phyloP scores from a whole-genome alignment of 2,113 vertebrate species.

The Notarius lentiginosus region DNA sequence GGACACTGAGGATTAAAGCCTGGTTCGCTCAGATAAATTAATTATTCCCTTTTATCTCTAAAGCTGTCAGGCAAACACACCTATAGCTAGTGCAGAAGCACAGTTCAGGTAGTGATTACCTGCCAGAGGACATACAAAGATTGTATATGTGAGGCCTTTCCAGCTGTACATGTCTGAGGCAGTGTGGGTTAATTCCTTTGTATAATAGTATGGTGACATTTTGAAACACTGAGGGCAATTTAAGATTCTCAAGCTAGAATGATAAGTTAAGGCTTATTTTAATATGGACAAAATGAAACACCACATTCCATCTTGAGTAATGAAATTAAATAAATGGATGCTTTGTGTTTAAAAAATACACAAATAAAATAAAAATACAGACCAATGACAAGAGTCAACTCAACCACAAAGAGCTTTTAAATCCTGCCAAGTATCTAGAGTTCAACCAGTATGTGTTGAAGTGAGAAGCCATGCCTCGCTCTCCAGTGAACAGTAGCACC shows the following conservation, averaged over 20 bases:
- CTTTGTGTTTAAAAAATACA: background rate
- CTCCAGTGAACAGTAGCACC: slow-evolving; percentile 39
- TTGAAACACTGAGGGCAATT: background rate
- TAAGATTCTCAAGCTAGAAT: background rate
- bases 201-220: background rate
- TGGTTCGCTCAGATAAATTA: slow-evolving; percentile 74
- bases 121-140: slow-evolving; percentile 46
- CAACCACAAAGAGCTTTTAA: slow-evolving; percentile 30
- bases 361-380: slow-evolving; percentile 13
- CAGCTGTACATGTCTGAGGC: background rate
- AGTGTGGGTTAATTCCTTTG: background rate
- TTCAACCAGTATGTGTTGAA: slow-evolving; percentile 28
- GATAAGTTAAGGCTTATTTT: background rate
- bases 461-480: slow-evolving; percentile 10
- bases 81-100: slow-evolving; percentile 59
- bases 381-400: slow-evolving; percentile 10
- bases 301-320: background rate
- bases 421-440: slow-evolving; percentile 31
- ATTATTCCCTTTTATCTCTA: slow-evolving; percentile 77
- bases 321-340: background rate
- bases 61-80: slow-evolving; percentile 65
- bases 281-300: background rate
- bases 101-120: slow-evolving; percentile 42
- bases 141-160: slow-evolving; percentile 15
- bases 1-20: slow-evolving; percentile 76